A percentile compares a stretch with the other conserved stretches of the same genome.
Evolutionary conservation across 2,888 invertebrate species (phyloP).

Genomic region (Anticlea derivata): DNA sequence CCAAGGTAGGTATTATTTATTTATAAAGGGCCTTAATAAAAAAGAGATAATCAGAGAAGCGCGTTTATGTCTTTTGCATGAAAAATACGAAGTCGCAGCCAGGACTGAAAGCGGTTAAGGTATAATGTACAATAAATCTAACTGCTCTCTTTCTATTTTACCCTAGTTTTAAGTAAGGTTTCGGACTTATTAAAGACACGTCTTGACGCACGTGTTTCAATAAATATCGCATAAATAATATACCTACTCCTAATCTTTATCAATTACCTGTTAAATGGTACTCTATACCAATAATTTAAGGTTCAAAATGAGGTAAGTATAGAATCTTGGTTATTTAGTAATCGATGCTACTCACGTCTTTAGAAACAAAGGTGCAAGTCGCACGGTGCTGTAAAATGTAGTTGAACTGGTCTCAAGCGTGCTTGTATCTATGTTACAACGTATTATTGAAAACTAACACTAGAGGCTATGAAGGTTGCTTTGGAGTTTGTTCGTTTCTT

Average conservation of each 20-base stretch:
- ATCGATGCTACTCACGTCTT: slow-evolving; percentile 24
- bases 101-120: too few relatives aligned
- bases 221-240: slow-evolving; percentile 18
- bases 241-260: slow-evolving; percentile 3
- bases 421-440: slow-evolving; percentile 12
- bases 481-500: too few relatives aligned
- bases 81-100: not conserved
- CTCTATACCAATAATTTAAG: not conserved
- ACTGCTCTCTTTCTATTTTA: too few relatives aligned
- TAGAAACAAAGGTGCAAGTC: slow-evolving; percentile 37
- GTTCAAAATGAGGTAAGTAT: not conserved
- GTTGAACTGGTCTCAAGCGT: slow-evolving; percentile 18
- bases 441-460: slow-evolving; percentile 14
- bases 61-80: slow-evolving; percentile 22
- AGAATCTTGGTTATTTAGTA: not conserved
- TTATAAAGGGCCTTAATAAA: not conserved
- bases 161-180: too few relatives aligned
- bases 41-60: slow-evolving; percentile 6
- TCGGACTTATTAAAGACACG: not conserved
- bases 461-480: not conserved
- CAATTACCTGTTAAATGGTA: not conserved
- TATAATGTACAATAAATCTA: too few relatives aligned
- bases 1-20: too few relatives aligned
- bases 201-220: slow-evolving; percentile 18
- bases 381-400: slow-evolving; percentile 30